A percentile compares a stretch with the other conserved stretches of the same genome.
These are phyloP conservation scores for Pseudocheirus occidentalis DNA, from an alignment of 2,797 vertebrate species.

Conservation along the genomic window DNA sequence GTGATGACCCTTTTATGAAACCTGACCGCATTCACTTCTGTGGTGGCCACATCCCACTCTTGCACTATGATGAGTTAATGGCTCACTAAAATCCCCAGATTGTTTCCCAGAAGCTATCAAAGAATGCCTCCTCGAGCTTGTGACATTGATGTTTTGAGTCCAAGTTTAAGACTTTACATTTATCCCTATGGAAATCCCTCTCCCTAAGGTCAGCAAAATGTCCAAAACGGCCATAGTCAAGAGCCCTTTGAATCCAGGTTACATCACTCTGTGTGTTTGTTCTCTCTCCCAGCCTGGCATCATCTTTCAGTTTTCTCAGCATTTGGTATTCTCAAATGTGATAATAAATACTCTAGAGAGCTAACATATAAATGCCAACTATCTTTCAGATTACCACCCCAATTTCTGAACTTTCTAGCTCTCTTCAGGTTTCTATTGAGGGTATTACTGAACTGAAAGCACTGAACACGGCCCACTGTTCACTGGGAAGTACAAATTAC, in stretches of 20 bases:
- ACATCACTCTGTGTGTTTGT: not conserved
- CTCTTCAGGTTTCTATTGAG: not conserved
- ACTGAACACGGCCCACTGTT: not conserved
- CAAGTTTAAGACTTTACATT: not conserved
- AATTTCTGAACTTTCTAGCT: not conserved
- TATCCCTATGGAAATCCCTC: not conserved
- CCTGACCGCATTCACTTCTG: not conserved
- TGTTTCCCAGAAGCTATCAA: too few relatives aligned
- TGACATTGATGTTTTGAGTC: not conserved
- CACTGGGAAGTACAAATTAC: too few relatives aligned
- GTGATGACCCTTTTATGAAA: not conserved
- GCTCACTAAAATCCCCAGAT: not conserved
- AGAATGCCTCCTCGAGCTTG: not conserved
- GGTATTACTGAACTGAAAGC: not conserved
- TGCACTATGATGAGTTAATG: not conserved
- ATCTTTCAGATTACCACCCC: not conserved
- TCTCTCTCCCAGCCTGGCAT: not conserved
- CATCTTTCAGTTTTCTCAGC: not conserved
- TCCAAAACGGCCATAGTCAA: not conserved
- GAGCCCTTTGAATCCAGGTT: not conserved
- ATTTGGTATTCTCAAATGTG: not conserved
- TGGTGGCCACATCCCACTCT: not conserved
- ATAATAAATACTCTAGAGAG: not conserved
- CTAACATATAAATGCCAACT: not conserved
- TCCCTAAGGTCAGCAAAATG: not conserved